Evolutionary conservation across 35 echinoderm and acorn worm genomes (phyloP), one percentile per base, ranked within the genome.

Genomic region (Acanthaster planci): DNA sequence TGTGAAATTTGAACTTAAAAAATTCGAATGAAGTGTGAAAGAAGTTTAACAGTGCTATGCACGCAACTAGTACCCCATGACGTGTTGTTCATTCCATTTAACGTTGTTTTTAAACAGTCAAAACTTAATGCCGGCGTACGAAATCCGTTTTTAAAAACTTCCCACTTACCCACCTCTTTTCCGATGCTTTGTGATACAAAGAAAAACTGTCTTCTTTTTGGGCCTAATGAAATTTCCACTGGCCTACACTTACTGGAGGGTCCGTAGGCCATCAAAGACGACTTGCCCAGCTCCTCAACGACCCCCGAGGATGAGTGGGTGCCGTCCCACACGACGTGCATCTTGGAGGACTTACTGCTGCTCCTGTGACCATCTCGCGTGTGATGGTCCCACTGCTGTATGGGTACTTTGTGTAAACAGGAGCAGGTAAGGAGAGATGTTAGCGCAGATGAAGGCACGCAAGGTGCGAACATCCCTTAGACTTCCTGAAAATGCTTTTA

Each of bases 361-460:
- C 64, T 19, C 15, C 75, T 19, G 22, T 58, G 80, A 9, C 77
- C 68, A 51, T 87, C 90, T 50, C 84, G 76, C 16, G 90, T 75
- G 35, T 97, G 90, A 39, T 97, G 90, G 80, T 97, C 94, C 94
- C 94, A 97, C 37, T 86, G 55, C 42, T 97, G 94, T 35, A 55
- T 60, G 40, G 77, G 84, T 17, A 84, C 94, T 97, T 79, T 39
- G 34, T 27, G 18, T 8, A 14, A 76, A 55, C 42, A 72, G 32
- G 40, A 83, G 29, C 12, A 38, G 1, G 8, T 26, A 67, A 34
- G 30, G 29, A 40, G 37, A 77, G 6, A 36, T 17, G 0, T 47
- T 12, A 47, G 42, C 42, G 12, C 42, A 47, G 42, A 47, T 47
- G 12, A 6, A 6, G 42, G 4, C 12, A 6, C 4, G 12, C 42